Evolutionary conservation across 2,113 vertebrate genomes (phyloP), one percentile per base, ranked within the genome.

Genomic region (Sula dactylatra): DNA sequence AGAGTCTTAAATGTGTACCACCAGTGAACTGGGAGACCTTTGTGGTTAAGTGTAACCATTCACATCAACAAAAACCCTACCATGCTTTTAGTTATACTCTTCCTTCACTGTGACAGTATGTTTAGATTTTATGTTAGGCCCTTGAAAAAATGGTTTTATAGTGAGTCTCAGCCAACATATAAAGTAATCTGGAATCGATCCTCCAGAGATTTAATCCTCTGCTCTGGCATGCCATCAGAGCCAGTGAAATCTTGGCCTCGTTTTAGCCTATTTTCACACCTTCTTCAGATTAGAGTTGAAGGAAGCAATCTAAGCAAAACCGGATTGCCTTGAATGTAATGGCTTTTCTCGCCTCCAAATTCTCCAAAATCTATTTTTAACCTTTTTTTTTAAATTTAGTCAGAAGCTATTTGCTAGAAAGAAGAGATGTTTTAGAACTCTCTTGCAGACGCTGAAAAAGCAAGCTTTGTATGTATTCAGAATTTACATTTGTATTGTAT

Each of bases 1-100:
- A n/a, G 21, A 5, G 16, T 10, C 19, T 71, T 22, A 59, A 54
- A 40, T 25, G 7, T 3, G 0, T 11, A 5, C 2, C 26, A 8
- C 13, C 3, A 15, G 15, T 71, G 61, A 82, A 47, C 6, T 32
- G 45, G 31, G 89, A 47, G 62, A 20, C 11, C 20, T 56, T 17
- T 72, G 62, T 34, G 36, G 42, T 50, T 47, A 40, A 44, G 36
- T 4, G n/a, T 13, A 74, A n/a, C 3, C 44, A 9, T 20, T 61
- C 56, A n/a, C 2, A 1, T 3, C 22, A 50, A 24, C n/a, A 77
- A 52, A 70, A 45, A 3, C 22, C n/a, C 36, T 36, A 2, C 44
- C 8, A 2, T 32, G n/a, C 14, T 17, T 45, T 52, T 50, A 64
- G n/a, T 34, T 52, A 31, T 26, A 34, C 6, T 10, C n/a, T 52